Conservation (phyloP, 2,888 invertebrate species). For the Hyles lineata region DNA sequence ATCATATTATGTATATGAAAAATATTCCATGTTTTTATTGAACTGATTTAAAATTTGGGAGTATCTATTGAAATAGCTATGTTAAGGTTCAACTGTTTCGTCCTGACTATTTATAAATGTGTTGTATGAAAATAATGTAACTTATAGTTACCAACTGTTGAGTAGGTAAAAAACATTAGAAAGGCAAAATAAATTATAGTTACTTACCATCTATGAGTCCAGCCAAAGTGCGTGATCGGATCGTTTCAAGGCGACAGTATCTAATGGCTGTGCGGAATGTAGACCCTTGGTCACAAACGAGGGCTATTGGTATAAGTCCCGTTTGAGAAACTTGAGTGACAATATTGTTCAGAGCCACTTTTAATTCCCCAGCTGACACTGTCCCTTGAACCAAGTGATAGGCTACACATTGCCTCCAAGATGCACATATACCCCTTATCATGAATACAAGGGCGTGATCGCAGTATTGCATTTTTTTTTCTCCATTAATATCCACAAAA, state of each 20-base stretch:
- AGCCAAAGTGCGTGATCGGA: not conserved
- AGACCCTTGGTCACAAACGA: not conserved
- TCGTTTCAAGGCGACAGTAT: not conserved
- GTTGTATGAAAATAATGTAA: too few relatives aligned
- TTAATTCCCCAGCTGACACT: not conserved
- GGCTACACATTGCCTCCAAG: not conserved
- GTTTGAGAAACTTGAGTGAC: not conserved
- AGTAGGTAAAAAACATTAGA: too few relatives aligned
- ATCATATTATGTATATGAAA: too few relatives aligned
- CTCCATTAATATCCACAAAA: not conserved
- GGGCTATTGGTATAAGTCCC: not conserved
- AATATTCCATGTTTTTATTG: not conserved
- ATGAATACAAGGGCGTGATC: conserved; percentile 2
- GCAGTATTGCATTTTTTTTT: not conserved
- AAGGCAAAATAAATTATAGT: not conserved
- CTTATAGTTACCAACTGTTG: too few relatives aligned
- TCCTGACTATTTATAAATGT: too few relatives aligned
- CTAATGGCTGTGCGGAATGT: not conserved
- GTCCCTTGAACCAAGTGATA: not conserved
- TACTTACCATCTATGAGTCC: conserved; percentile 1
- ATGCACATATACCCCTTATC: not conserved
- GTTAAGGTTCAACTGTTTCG: too few relatives aligned
- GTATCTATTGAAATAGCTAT: not conserved
- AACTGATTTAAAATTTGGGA: not conserved
- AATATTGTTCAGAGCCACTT: not conserved